phyloP scores from a whole-genome alignment of 1,140 invertebrate genomes.

The Drosophila albomicans region DNA sequence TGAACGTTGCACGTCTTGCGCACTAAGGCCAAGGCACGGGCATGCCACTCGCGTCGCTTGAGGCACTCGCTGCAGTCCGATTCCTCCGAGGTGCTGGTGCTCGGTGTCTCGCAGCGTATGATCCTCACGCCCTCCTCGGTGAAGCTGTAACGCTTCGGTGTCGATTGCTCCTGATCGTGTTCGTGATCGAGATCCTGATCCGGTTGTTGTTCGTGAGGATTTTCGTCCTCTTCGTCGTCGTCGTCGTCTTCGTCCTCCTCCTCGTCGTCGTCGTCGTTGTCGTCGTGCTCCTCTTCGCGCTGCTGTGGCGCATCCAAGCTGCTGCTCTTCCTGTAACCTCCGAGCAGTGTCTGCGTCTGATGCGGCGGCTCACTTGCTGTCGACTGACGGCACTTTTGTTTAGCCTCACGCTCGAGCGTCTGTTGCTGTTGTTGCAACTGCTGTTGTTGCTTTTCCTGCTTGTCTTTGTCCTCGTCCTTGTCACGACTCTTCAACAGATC shows the following conservation, averaged over 20 bases:
- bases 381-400: slow-evolving; percentile 74
- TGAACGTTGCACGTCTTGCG: slow-evolving; percentile 85
- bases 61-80: slow-evolving; percentile 84
- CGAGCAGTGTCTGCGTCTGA: slow-evolving; percentile 31
- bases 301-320: slow-evolving; percentile 89
- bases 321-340: slow-evolving; percentile 87
- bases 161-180: slow-evolving; percentile 66
- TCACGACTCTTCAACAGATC: slow-evolving; percentile 88
- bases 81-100: slow-evolving; percentile 83
- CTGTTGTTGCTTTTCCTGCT: slow-evolving; percentile 26
- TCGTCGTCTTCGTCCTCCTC: slow-evolving; percentile 18
- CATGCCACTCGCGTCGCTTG: slow-evolving; percentile 84
- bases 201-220: too few relatives aligned
- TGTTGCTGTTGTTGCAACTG: slow-evolving; percentile 2
- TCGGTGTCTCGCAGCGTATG: slow-evolving; percentile 82
- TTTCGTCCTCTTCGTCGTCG: too few relatives aligned
- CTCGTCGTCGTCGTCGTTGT: slow-evolving; percentile 2
- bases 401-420: slow-evolving; percentile 59
- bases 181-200: too few relatives aligned
- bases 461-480: slow-evolving; percentile 37
- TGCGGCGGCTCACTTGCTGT: slow-evolving; percentile 80
- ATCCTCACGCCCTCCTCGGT: slow-evolving; percentile 88
- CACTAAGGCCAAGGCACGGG: slow-evolving; percentile 77
- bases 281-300: slow-evolving; percentile 30
- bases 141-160: slow-evolving; percentile 88